Evolutionary conservation across 1,140 invertebrate genomes (phyloP), one percentile per base, ranked within the genome.

Genomic region (Lordiphosa collinella): DNA sequence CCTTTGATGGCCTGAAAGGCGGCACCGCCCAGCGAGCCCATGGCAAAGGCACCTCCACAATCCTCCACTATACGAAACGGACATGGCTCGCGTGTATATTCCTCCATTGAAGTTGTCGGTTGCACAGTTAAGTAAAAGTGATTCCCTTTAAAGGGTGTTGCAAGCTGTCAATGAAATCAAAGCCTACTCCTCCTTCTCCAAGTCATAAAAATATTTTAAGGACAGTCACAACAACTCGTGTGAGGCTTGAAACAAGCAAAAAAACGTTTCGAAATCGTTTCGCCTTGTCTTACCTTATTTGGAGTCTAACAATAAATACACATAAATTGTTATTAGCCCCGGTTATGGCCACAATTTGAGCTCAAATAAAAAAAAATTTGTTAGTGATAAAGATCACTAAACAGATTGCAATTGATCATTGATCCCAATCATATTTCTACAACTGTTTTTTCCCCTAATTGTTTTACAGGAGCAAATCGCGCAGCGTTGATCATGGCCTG

Each of bases 401-500:
- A 60, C 46, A 63, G 38, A 61, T 69, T 65, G 64, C 34, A 34
- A 43, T 75, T 40, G 53, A 68, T 76, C 57, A 41, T 43, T 41
- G 13, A 7, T 29, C 25, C 7, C 48, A 64, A 61, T 63, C 59
- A 50, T 18, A 29, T 59, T 55, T 61, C 32, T 63, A 72, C 38
- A 84, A 72, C 22, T 38, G 18, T 36, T 35, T 38, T 70, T 9
- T 65, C 22, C 10, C 22, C 10, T 57, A 7, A 31, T 37, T 72
- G 74, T 84, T 87, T 92, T 88, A 86, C 91, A 96, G 95, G 93
- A 95, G 94, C 84, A 96, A 96, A 90, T 96, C 95, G 88, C 92
- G 95, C 69, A 96, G 95, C 72, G 95, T 96, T 67, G 95, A 96
- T 90, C 95, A 96, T 92, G 94, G 95, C 75, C 94, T 96, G 73